phyloP scores from a whole-genome alignment of 1,140 invertebrate genomes.

The Leptopilina boulardi region DNA sequence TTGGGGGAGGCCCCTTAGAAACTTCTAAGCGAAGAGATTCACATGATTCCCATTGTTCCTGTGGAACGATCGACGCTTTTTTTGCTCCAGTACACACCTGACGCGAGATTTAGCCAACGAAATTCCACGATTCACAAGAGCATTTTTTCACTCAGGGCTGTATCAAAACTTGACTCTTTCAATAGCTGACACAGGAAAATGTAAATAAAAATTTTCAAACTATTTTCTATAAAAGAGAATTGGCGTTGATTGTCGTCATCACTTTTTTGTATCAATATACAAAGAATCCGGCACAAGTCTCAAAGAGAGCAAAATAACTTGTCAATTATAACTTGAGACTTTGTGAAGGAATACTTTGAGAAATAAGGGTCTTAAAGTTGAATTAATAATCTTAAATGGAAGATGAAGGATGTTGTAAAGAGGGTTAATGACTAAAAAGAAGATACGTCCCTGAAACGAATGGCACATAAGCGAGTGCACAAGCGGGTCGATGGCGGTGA shows the following conservation, averaged over 20 bases:
- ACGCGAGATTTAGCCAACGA: constrained; percentile 36
- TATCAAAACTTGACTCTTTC: constrained; percentile 6
- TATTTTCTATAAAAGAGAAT: too few species aligned
- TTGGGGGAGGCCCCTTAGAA: constrained; percentile 48
- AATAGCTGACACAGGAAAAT: too few species aligned
- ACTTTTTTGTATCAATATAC: too few species aligned
- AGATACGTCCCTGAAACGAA: constrained; percentile 49
- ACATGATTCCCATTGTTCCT: constrained; percentile 50
- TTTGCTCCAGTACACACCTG: constrained; percentile 35
- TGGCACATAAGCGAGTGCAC: constrained; percentile 60
- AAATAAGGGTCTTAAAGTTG: constrained; percentile 44
- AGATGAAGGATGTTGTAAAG: constrained; percentile 21
- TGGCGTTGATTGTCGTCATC: too few species aligned
- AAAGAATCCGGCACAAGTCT: too few species aligned
- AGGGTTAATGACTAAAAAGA: constrained; percentile 38
- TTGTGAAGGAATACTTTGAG: constrained; percentile 36
- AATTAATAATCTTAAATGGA: constrained; percentile 38
- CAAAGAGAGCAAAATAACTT: too few species aligned
- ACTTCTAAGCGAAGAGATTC: constrained; percentile 40
- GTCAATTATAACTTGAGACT: constrained; percentile 44
- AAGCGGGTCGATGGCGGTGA: constrained; percentile 65
- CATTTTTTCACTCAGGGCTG: constrained; percentile 14
- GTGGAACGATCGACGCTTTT: constrained; percentile 37
- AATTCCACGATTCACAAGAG: constrained; percentile 36
- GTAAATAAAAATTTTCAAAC: too few species aligned